Evolutionary conservation across 2,113 vertebrate genomes (phyloP), one percentile per base, ranked within the genome.

Genomic region (Acrocephalus kingi): DNA sequence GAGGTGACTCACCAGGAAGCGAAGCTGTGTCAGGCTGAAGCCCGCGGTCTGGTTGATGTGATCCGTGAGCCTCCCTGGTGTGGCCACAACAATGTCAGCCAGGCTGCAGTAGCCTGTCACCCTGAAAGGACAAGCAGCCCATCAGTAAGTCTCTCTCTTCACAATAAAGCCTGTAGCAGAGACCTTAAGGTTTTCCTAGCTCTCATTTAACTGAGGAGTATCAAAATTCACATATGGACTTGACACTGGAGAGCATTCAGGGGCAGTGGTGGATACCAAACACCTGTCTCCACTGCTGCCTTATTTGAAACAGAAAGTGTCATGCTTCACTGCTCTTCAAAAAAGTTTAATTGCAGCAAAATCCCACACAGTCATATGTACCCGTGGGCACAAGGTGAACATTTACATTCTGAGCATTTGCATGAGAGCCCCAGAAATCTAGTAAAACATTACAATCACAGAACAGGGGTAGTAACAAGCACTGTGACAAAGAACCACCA

Each of bases 61-160:
- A 95, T 99, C 99, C 1, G 99, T 99, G 85, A 99, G 98, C 66
- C 99, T 98, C 43, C 99, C 99, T 1, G 99, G 99, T 2, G 99
- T 99, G 20, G 99, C 99, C 90, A 99, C 99, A 6, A 99, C 97
- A 3, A 99, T 98, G 95, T 99, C 99, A 15, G 99, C 99, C 93
- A 99, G 91, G 96, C 98, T 99, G 92, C 98, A 94, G 78, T 97
- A 98, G 28, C 88, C 92, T 3, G 97, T 97, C 6, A 96, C 96
- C 89, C 98, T 98, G 90, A 28, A 88, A 92, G 54, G 83, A 82
- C 52, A 93, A 84, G 43, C 23, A 78, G 54, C 37, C n/a, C 69
- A 52, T 76, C 62, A 92, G 35, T 17, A 56, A 71, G 9, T 33
- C 39, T 43, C 28, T 64, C 54, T 37, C 48, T 30, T 63, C 58